These are phyloP conservation scores for Glaucidium brasilianum DNA, from an alignment of 2,113 vertebrate species.

Conservation along the genomic window DNA sequence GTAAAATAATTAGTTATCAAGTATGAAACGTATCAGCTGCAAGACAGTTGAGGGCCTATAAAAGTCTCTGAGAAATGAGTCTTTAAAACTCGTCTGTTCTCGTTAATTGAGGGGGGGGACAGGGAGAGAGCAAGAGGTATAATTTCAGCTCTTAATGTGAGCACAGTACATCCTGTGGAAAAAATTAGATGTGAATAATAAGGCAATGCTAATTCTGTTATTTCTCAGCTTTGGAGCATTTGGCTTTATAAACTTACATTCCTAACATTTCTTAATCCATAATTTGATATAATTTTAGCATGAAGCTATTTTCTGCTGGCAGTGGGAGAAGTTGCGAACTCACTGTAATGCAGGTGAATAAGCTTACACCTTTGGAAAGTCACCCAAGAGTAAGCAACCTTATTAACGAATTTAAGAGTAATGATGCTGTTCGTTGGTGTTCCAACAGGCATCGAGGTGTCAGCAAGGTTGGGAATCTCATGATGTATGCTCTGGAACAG, in stretches of 20 bases:
- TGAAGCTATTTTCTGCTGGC: background rate
- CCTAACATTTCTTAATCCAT: background rate
- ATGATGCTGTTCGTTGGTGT: background rate
- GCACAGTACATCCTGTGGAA: background rate
- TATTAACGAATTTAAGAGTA: background rate
- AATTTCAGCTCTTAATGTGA: background rate
- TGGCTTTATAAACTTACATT: background rate
- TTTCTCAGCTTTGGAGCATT: background rate
- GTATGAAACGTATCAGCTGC: background rate
- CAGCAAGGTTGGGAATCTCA: background rate
- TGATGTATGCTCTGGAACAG: slow-evolving; percentile 12
- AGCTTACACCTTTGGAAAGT: background rate
- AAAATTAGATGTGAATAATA: background rate
- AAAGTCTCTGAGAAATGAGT: background rate
- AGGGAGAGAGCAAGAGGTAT: background rate
- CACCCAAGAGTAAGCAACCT: background rate
- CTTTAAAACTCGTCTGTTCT: background rate
- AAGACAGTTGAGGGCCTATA: background rate
- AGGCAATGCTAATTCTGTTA: background rate
- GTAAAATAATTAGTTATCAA: background rate
- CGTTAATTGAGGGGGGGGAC: background rate
- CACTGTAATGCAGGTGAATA: background rate
- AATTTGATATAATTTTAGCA: background rate
- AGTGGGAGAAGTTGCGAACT: background rate
- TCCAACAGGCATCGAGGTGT: slow-evolving; percentile 13